Evolutionary conservation across 2,888 invertebrate genomes (phyloP), one percentile per base, ranked within the genome.

Genomic region (Pardosa pseudoannulata): DNA sequence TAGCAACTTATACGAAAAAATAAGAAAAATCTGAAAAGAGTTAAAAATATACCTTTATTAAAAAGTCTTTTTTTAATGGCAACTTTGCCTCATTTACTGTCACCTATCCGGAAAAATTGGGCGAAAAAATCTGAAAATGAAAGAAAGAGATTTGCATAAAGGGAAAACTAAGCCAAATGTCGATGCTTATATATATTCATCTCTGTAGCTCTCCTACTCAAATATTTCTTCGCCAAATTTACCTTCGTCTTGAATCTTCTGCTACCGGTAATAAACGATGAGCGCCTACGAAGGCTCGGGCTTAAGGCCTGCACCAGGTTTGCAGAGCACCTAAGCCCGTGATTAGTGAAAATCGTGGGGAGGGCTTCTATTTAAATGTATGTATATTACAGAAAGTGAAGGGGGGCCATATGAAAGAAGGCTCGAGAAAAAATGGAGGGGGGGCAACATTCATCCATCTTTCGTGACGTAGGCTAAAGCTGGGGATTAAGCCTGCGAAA

Each of bases 381-480:
- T 68, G 68, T 39, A 72, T 46, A 81, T 81, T 81, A 68, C 62
- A 73, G 67, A 73, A 73, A 68, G 28, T n/a, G 36, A 32, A 32
- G 11, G 23, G 73, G 56, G 56, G 56, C 56, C 5, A 23, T 1
- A 23, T 31, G 28, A 83, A 83, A 83, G 75, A 70, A 71, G 75
- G 68, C 39, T 46, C 65, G 41, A 36, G 71, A 78, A 83, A 83
- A 50, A 28, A 67, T n/a, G 31, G 62, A 36, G 29, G 27, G 31
- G 62, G 46, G 29, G 11, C 7, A 19, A 19, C 16, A 29, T 70
- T 46, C 85, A 86, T 86, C 79, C 85, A 86, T 86, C 85, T 86
- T 86, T 70, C 46, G 74, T 79, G 85, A 86, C 79, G 73, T 41
- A 28, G 79, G 67, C 62, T 86, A 79, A n/a, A 86, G 74, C 64